Conservation (phyloP, 2,113 vertebrate genomes). For the Bucco capensis region DNA sequence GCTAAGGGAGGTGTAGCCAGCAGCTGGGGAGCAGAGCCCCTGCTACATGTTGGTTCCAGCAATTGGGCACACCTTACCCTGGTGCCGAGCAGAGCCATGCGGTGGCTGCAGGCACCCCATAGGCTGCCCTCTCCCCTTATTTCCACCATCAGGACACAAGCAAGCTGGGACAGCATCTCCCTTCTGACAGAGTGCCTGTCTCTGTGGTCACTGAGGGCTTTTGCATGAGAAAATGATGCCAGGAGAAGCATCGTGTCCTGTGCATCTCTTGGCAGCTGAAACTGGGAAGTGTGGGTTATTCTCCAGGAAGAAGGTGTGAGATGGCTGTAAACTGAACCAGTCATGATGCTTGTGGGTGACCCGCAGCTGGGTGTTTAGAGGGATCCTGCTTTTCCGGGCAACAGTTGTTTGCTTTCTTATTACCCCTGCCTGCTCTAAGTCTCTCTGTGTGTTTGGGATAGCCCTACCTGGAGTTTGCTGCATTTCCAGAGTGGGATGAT, state of each 20-base stretch:
- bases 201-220: background rate
- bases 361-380: background rate
- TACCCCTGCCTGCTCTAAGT: background rate
- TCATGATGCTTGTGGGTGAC: background rate
- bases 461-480: background rate
- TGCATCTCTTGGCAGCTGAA: background rate
- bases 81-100: background rate
- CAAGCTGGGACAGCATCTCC: background rate
- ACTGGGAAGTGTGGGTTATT: background rate
- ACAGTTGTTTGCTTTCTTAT: background rate
- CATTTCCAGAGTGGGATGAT: background rate
- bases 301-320: background rate
- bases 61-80: background rate
- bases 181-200: background rate
- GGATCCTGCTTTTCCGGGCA: background rate
- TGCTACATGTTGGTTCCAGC: rapidly evolving
- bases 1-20: background rate
- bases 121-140: background rate
- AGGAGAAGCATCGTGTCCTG: background rate
- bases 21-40: background rate
- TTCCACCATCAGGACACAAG: background rate
- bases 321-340: background rate
- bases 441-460: background rate
- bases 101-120: background rate
- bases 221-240: background rate